Conservation (phyloP, 1,140 invertebrate genomes). For the Idris sp. region DNA sequence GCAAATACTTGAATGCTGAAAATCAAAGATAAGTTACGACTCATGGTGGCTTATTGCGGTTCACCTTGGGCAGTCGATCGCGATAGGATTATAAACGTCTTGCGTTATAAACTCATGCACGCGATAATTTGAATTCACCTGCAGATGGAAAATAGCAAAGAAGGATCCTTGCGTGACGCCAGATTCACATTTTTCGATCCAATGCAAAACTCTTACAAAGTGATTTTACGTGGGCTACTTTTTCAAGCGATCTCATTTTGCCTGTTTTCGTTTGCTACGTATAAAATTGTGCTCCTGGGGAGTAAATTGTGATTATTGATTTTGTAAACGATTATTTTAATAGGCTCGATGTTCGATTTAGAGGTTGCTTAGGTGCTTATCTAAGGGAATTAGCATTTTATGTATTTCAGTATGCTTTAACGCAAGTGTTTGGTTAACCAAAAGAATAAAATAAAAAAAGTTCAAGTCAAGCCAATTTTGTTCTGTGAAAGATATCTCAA, state of each 20-base stretch:
- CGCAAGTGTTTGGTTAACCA: constrained; percentile 12
- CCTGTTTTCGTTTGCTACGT: background rate
- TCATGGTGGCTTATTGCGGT: constrained; percentile 49
- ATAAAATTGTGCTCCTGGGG: background rate
- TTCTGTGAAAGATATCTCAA: constrained; percentile 2
- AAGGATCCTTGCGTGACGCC: constrained; percentile 50
- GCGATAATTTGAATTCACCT: constrained; percentile 56
- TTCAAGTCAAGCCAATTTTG: background rate
- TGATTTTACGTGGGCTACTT: constrained; percentile 45
- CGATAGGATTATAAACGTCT: constrained; percentile 55
- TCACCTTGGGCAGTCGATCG: constrained; percentile 56
- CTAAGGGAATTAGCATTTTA: constrained; percentile 8
- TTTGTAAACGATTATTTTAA: constrained; percentile 10
- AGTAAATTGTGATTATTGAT: constrained; percentile 10
- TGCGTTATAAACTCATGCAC: constrained; percentile 56
- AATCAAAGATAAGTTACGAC: constrained; percentile 57
- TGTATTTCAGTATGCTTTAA: background rate
- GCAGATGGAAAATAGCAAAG: constrained; percentile 56
- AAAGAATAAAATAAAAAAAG: too few species aligned
- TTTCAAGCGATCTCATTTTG: constrained; percentile 1
- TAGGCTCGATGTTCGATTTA: constrained; percentile 1
- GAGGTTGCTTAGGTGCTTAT: constrained; percentile 27
- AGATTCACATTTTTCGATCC: constrained; percentile 39
- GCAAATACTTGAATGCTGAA: constrained; percentile 44
- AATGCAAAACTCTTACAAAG: constrained; percentile 46